Evolutionary conservation across 2,888 invertebrate genomes (phyloP), one percentile per base, ranked within the genome.

Genomic region (Coelopa pilipes): DNA sequence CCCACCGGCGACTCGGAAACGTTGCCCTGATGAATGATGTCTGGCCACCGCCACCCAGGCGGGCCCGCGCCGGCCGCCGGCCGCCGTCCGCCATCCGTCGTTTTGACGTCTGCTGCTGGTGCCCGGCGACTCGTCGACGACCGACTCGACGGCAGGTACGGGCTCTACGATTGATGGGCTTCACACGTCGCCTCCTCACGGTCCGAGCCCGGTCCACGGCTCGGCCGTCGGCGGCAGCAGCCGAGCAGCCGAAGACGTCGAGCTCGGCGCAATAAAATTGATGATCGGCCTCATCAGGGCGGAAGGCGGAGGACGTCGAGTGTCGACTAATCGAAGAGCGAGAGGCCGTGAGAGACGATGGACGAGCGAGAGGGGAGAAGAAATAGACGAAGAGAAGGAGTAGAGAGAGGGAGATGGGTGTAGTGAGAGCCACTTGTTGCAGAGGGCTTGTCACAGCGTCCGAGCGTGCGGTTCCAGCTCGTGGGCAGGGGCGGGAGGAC

Each of bases 121-220:
- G 74, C 59, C 69, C 69, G 68, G 53, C n/a, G 70, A 70, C 50
- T 68, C 57, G 49, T 68, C 13, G 70, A 34, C 24, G 60, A 53
- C 60, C 50, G n/a, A 24, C 50, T 62, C 45, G 62, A 15, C 34
- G 62, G 63, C 60, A 21, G 15, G 66, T 70, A 70, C 67, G 73
- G 60, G 59, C 60, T 21, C 50, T 67, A 81, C 82, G 83, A 83
- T 83, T 82, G 82, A 83, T 82, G 83, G 83, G 83, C 82, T 82
- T 82, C 83, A 82, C 82, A 83, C 82, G 79, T 82, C 74, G 82
- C 70, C 15, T 53, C 34, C n/a, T 55, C 45, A 17, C 46, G 34
- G 45, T 55, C 46, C 7, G 57, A 55, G 9, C 24, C 11, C 21
- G 57, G 5, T 57, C 47, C n/a, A 45, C 57, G 19, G 50, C n/a